These are phyloP conservation scores for Heliconius aoede DNA, from an alignment of 2,888 invertebrate species.

Conservation along the genomic window DNA sequence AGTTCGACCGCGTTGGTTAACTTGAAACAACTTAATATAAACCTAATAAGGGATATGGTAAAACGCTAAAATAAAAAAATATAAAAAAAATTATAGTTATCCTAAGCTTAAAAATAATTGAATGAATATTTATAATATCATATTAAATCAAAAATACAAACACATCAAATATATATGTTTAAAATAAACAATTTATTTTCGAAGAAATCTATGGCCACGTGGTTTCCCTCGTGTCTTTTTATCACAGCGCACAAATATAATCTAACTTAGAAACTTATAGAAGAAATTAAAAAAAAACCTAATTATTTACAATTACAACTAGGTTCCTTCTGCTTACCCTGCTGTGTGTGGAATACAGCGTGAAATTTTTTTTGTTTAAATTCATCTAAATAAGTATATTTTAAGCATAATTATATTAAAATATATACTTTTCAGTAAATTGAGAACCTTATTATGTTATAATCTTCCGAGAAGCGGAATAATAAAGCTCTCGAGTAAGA, in stretches of 20 bases:
- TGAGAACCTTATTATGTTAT: conserved; percentile 18
- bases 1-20: conserved; percentile 5
- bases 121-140: neutral
- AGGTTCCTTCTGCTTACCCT: neutral
- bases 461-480: conserved; percentile 11
- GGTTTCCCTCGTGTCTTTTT: neutral
- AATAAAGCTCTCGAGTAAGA: conserved; percentile 8
- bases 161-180: neutral
- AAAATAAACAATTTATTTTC: neutral
- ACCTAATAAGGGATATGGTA: neutral
- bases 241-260: neutral
- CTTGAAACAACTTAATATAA: neutral
- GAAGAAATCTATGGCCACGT: neutral
- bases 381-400: neutral
- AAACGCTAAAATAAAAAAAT: no score
- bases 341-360: no score
- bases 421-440: neutral
- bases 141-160: neutral
- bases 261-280: neutral
- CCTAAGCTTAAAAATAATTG: neutral
- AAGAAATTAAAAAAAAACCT: neutral
- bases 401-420: neutral
- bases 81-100: neutral
- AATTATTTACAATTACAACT: neutral
- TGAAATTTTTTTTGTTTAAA: neutral